Conservation (phyloP, 2,888 invertebrate genomes). For the Cylloceria caligata region DNA sequence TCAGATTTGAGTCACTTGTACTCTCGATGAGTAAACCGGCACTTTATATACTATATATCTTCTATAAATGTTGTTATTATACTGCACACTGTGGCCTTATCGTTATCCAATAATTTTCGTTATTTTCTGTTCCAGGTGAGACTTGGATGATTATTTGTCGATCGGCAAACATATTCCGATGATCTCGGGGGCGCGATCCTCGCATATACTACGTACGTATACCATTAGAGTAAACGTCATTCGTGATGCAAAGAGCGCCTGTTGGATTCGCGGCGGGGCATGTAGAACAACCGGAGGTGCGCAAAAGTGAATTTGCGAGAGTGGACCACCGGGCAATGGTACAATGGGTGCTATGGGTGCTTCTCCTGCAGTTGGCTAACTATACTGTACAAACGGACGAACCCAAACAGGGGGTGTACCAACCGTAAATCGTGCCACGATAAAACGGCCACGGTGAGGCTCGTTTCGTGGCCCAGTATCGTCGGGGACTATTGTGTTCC, state of each 20-base stretch:
- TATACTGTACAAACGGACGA: slow-evolving; percentile 45
- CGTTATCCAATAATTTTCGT: slow-evolving; percentile 50
- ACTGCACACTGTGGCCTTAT: not conserved
- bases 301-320: slow-evolving; percentile 73
- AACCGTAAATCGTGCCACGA: slow-evolving; percentile 79
- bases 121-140: slow-evolving; percentile 72
- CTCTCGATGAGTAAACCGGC: slow-evolving; percentile 22
- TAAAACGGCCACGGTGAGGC: slow-evolving; percentile 74
- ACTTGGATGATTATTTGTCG: slow-evolving; percentile 34
- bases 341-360: slow-evolving; percentile 24
- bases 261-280: slow-evolving; percentile 3
- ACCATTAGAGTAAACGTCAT: slow-evolving; percentile 10
- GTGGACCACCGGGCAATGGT: slow-evolving; percentile 44
- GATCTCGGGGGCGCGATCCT: not conserved
- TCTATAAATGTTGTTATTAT: not conserved
- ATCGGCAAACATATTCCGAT: not conserved
- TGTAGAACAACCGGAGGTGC: slow-evolving; percentile 41
- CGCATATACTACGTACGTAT: not conserved
- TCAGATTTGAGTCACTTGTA: not conserved
- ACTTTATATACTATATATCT: not conserved
- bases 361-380: slow-evolving; percentile 37
- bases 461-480: slow-evolving; percentile 71
- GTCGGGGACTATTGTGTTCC: slow-evolving; percentile 78
- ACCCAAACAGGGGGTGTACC: slow-evolving; percentile 60
- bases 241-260: not conserved